Evolutionary conservation across 2,113 vertebrate species (phyloP).

Genomic region (Lucifuga dentata): DNA sequence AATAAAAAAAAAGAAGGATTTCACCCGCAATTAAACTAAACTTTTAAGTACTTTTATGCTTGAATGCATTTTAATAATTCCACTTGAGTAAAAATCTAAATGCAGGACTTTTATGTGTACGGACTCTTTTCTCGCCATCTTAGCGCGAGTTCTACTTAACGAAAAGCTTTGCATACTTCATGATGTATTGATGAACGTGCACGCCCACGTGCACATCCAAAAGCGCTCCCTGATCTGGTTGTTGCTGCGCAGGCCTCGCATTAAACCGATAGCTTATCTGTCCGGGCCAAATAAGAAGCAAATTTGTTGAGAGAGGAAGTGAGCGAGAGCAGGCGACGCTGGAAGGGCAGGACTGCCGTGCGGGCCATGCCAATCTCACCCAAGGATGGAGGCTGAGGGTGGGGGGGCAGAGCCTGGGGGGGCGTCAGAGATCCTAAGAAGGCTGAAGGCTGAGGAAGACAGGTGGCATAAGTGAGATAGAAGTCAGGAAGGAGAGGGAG

Average conservation of each 20-base stretch:
- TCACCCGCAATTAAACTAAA: too few relatives aligned
- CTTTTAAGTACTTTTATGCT: too few relatives aligned
- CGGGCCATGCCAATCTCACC: slow-evolving; percentile 44
- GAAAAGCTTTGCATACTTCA: too few relatives aligned
- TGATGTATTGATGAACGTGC: neutral
- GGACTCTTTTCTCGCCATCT: too few relatives aligned
- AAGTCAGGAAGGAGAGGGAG: slow-evolving; percentile 4
- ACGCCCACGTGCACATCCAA: slow-evolving; percentile 9
- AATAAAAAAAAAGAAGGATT: too few relatives aligned
- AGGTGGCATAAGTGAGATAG: slow-evolving; percentile 25
- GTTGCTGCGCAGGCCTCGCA: slow-evolving; percentile 28
- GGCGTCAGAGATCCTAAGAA: slow-evolving; percentile 19
- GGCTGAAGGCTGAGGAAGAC: slow-evolving; percentile 33
- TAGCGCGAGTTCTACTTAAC: too few relatives aligned
- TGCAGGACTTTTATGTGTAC: too few relatives aligned
- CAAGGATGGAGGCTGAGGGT: slow-evolving; percentile 26
- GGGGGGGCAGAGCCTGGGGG: slow-evolving; percentile 5
- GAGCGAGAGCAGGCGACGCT: slow-evolving; percentile 31
- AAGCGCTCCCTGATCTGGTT: slow-evolving; percentile 9
- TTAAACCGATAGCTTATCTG: slow-evolving; percentile 57
- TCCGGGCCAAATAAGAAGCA: slow-evolving; percentile 43
- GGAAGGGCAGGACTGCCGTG: slow-evolving; percentile 26
- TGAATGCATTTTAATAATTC: too few relatives aligned
- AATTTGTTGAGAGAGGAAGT: slow-evolving; percentile 42
- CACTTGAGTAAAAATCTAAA: too few relatives aligned